Evolutionary conservation across 1,140 invertebrate species (phyloP), one percentile per base, ranked within the genome.

Genomic region (Teleogryllus occipitalis): DNA sequence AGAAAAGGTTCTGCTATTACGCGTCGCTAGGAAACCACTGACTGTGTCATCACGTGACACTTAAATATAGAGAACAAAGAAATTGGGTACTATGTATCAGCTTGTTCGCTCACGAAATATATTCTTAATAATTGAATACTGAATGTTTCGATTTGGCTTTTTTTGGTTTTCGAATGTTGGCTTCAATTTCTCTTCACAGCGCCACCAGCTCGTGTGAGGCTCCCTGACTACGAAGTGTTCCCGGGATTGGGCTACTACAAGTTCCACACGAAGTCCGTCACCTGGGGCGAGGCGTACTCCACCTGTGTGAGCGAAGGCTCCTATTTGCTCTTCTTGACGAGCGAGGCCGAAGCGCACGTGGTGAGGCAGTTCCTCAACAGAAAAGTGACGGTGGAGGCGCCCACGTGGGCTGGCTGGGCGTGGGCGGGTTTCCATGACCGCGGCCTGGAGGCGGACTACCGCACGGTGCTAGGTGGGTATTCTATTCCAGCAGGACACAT

Each of bases 271-370:
- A 74, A 82, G 7, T 80, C 82, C 0, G 80, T 83, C 8, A 82
- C 75, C n/a, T 87, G 85, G 85, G 48, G 81, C n/a, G 82, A 84
- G 18, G 86, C 86, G 0, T 79, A 83, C 10, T 82, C 84, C 10
- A 83, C 84, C 3, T 87, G 86, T 78, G 83, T 83, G 47, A 84
- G 83, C 0, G 86, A 87, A 81, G 84, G 85, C 6, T 82, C 85
- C 0, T 79, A 83, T 39, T 80, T 87, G 21, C 79, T 85, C 27
- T 83, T 86, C 5, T 84, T 85, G 4, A 82, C 83, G 8, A 80
- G 83, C 8, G 80, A 85, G 0, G 85, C 85, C 80, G 86, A 86
- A 74, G 85, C 85, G 7, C 83, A 85, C 27, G 83, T 82, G n/a
- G 81, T 86, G 78, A 82, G 83, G 0, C 79, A 85, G 7, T 82